Evolutionary conservation across 30 jellyfish, hydroid and myxozoan species (phyloP), one percentile per base, ranked within the genome.

Genomic region (Chrysaora quinquecirrha): DNA sequence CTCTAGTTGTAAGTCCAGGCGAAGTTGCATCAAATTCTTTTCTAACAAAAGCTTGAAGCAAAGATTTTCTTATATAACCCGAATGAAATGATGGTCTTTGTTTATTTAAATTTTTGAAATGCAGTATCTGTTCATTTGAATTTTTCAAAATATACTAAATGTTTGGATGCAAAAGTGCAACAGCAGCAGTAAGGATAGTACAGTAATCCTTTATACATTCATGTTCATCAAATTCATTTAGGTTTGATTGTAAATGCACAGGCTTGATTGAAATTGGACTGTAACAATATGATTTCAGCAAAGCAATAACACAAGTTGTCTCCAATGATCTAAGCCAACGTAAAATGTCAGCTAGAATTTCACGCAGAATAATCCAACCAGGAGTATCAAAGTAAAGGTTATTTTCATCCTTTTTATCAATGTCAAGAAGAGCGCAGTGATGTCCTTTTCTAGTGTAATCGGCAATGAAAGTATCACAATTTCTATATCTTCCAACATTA

Each of bases 121-220:
- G 74, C 19, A 19, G 16, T 10, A 62, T 62, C 19, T 31, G 47
- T n/a, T 21, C 30, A 62, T 27, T n/a, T 1, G 34, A 19, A n/a
- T 62, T 18, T 27, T 62, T 62, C 74, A 62, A n/a, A 62, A 22
- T 62, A 0, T 9, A 19, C 48, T 16, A 62, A 0, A 22, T 1
- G 33, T 60, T 31, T 60, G 73, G 73, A 60, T n/a, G 32, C 23
- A 60, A 60, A 7, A 60, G n/a, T 31, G 34, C 20, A 19, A 62
- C 25, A n/a, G 74, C 74, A 19, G 74, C 74, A 19, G 74, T 62
- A 3, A 62, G 35, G 34, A 62, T 21, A 19, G 74, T 34, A 6
- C 12, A 9, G 58, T 6, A 6, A 43, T 43, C 16, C 12, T 43
- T 43, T 43, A 16, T 43, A 16, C 58, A 43, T 43, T 9, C 58